Evolutionary conservation across 2,888 invertebrate genomes (phyloP).

Genomic region (Tanytarsus gracilentus): DNA sequence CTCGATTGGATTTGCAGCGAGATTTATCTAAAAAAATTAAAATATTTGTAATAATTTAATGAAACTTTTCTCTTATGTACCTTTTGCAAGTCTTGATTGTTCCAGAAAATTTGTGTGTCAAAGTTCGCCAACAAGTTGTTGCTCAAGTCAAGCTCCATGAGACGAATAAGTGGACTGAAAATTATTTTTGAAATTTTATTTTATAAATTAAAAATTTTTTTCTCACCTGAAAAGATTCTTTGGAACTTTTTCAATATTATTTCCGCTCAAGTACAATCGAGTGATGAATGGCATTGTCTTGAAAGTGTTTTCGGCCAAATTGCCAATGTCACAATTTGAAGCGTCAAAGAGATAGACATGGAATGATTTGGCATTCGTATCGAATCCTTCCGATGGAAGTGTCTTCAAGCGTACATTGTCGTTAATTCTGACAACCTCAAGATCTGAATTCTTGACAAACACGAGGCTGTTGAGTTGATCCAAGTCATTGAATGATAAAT

Average conservation of each 20-base stretch:
- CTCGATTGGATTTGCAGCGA: slow-evolving; percentile 63
- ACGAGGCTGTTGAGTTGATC: slow-evolving; percentile 57
- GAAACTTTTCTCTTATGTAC: neutral
- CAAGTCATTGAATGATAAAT: slow-evolving; percentile 63
- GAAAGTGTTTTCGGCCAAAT: slow-evolving; percentile 55
- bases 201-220: neutral
- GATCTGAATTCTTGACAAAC: slow-evolving; percentile 58
- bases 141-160: slow-evolving; percentile 62
- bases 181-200: neutral
- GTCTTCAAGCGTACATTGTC: slow-evolving; percentile 59
- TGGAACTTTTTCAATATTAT: slow-evolving; percentile 51
- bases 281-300: slow-evolving; percentile 61
- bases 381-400: slow-evolving; percentile 58
- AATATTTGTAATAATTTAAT: neutral
- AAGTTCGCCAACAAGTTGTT: slow-evolving; percentile 57
- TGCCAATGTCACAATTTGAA: slow-evolving; percentile 60
- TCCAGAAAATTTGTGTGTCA: slow-evolving; percentile 54
- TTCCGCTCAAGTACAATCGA: slow-evolving; percentile 57
- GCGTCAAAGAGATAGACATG: slow-evolving; percentile 63
- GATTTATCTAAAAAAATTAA: slow-evolving; percentile 45
- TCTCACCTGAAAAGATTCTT: slow-evolving; percentile 46
- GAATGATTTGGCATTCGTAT: slow-evolving; percentile 50
- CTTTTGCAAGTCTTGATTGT: slow-evolving; percentile 55
- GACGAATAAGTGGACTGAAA: slow-evolving; percentile 43
- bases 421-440: slow-evolving; percentile 61